phyloP scores from a whole-genome alignment of 2,113 vertebrate genomes.

The Morone saxatilis region DNA sequence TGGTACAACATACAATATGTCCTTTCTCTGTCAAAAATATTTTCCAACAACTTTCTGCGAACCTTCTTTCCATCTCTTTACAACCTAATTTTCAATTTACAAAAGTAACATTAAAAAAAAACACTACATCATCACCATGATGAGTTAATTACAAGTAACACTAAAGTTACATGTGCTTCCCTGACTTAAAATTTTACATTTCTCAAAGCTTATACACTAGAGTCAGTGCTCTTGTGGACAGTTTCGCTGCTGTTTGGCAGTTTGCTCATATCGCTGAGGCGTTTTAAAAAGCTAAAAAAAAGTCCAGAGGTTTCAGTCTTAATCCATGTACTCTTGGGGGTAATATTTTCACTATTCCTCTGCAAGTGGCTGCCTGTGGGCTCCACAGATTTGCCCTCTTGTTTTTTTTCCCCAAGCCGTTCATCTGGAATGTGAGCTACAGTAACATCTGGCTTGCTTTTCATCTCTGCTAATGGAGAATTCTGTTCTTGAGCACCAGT shows the following conservation, averaged over 20 bases:
- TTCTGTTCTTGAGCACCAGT: constrained; percentile 19
- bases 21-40: constrained; percentile 8
- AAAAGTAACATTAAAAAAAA: background rate
- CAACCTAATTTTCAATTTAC: background rate
- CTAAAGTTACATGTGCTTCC: background rate
- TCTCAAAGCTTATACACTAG: constrained; percentile 52
- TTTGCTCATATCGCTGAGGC: constrained; percentile 77
- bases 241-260: constrained; percentile 60
- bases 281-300: constrained; percentile 81
- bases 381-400: constrained; percentile 30
- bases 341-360: constrained; percentile 43
- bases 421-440: constrained; percentile 6
- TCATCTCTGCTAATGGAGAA: constrained; percentile 39
- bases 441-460: constrained; percentile 26
- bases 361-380: constrained; percentile 3
- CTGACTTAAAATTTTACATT: constrained; percentile 17
- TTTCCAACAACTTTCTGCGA: background rate
- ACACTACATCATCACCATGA: background rate
- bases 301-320: constrained; percentile 67
- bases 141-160: background rate
- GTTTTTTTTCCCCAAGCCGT: background rate
- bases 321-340: constrained; percentile 47
- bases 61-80: background rate
- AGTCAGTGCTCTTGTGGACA: constrained; percentile 33
- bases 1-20: constrained; percentile 51